Conservation (phyloP, 1,140 invertebrate species). For the Drosophila sechellia region DNA sequence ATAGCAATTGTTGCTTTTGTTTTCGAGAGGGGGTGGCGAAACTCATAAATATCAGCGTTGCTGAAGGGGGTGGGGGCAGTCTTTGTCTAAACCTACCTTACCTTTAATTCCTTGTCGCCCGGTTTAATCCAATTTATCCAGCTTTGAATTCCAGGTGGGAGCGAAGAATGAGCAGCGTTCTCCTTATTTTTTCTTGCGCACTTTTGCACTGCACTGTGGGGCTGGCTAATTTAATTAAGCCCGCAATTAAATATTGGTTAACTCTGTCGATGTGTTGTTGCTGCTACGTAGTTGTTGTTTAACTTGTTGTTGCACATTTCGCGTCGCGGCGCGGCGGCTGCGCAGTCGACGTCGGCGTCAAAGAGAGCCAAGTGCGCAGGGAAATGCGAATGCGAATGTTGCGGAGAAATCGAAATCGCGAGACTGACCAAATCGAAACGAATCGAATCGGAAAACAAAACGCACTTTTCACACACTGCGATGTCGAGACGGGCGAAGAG, state of each 20-base stretch:
- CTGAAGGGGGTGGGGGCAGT: background rate
- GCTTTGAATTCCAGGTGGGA: constrained; percentile 5
- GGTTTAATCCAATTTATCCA: constrained; percentile 37
- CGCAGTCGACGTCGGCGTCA: constrained; percentile 51
- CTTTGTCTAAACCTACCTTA: constrained; percentile 21
- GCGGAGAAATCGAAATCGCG: constrained; percentile 16
- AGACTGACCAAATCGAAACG: background rate
- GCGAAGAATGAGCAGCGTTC: background rate
- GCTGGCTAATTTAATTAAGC: constrained; percentile 62
- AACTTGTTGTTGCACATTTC: constrained; percentile 65
- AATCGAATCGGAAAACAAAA: constrained; percentile 13
- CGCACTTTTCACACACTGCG: constrained; percentile 3
- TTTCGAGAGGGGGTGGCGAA: constrained; percentile 23
- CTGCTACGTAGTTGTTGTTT: constrained; percentile 10
- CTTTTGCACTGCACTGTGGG: constrained; percentile 48
- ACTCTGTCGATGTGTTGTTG: constrained; percentile 39
- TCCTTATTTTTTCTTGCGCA: background rate
- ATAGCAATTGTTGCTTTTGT: constrained; percentile 59
- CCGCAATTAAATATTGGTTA: constrained; percentile 59
- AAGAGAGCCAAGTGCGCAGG: constrained; percentile 29
- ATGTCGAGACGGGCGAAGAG: background rate
- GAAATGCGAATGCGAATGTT: constrained; percentile 24
- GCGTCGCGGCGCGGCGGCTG: constrained; percentile 50
- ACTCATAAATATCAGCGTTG: constrained; percentile 7
- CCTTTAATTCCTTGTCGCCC: constrained; percentile 52